These are phyloP conservation scores for Sebastes kiyomatsui DNA, from an alignment of 2,797 vertebrate genomes.

Conservation along the genomic window DNA sequence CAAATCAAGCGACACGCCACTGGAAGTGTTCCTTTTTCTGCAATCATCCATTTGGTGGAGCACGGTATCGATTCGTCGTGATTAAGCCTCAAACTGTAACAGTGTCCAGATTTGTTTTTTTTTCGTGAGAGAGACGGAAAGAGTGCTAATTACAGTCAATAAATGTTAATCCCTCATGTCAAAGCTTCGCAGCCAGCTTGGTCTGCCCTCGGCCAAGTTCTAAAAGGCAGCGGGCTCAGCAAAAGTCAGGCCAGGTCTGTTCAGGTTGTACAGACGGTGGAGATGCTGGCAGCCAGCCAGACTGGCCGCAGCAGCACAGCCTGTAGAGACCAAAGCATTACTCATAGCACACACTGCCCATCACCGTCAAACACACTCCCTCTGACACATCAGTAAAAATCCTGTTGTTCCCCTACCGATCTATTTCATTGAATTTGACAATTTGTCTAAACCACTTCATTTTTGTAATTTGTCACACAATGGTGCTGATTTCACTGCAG, in stretches of 20 bases:
- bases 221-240: constrained; percentile 31
- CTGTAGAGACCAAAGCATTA: constrained; percentile 31
- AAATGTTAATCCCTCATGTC: constrained; percentile 55
- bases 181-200: constrained; percentile 19
- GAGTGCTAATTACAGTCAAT: constrained; percentile 54
- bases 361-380: constrained; percentile 19
- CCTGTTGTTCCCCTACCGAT: constrained; percentile 2
- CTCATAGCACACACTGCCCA: constrained; percentile 24
- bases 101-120: background rate
- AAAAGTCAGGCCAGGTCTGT: constrained; percentile 41
- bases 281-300: constrained; percentile 19
- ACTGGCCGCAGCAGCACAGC: constrained; percentile 18
- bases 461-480: constrained; percentile 8
- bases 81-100: constrained; percentile 19
- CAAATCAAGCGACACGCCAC: constrained; percentile 17
- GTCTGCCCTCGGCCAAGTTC: constrained; percentile 31
- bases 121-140: constrained; percentile 18
- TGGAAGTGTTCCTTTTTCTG: constrained; percentile 9
- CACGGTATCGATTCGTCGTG: constrained; percentile 14
- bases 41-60: constrained; percentile 16
- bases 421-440: constrained; percentile 23
- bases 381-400: constrained; percentile 20
- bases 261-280: constrained; percentile 27
- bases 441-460: constrained; percentile 22
- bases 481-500: background rate